Evolutionary conservation across 2,797 vertebrate genomes (phyloP).

Genomic region (Notolepis coatsorum): DNA sequence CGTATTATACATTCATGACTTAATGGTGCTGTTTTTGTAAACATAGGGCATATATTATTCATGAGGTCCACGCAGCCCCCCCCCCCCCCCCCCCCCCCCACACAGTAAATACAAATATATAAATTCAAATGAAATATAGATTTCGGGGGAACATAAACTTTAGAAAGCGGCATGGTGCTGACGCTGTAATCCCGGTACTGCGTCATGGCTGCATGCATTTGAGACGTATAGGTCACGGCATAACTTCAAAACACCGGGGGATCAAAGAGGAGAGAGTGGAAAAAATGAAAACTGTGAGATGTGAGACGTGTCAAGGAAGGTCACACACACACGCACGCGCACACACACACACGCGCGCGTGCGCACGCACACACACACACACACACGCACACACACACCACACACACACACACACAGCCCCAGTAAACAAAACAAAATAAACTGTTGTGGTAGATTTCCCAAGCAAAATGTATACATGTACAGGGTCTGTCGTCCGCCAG

Average conservation of each 20-base stretch:
- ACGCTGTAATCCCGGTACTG: neutral
- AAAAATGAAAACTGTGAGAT: neutral
- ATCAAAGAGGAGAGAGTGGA: neutral
- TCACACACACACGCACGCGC: too few species aligned
- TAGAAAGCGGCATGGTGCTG: slow-evolving; percentile 1
- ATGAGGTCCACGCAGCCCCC: slow-evolving; percentile 48
- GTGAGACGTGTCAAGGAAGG: neutral
- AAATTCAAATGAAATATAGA: slow-evolving; percentile 26
- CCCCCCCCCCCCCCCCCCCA: too few species aligned
- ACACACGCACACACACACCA: too few species aligned
- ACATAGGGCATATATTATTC: slow-evolving; percentile 53
- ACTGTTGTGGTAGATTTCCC: too few species aligned
- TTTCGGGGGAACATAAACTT: slow-evolving; percentile 21
- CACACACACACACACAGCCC: too few species aligned
- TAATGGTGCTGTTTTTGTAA: slow-evolving; percentile 45
- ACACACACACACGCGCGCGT: too few species aligned
- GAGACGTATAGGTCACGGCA: neutral
- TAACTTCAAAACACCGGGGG: too few species aligned
- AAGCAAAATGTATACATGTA: too few species aligned
- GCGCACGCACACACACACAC: too few species aligned
- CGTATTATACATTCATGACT: slow-evolving; percentile 59
- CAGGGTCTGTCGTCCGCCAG: too few species aligned
- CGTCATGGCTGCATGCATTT: neutral
- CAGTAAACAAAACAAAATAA: too few species aligned
- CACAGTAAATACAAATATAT: slow-evolving; percentile 38